Evolutionary conservation across 2,797 vertebrate species (phyloP).

Genomic region (Chanos chanos): DNA sequence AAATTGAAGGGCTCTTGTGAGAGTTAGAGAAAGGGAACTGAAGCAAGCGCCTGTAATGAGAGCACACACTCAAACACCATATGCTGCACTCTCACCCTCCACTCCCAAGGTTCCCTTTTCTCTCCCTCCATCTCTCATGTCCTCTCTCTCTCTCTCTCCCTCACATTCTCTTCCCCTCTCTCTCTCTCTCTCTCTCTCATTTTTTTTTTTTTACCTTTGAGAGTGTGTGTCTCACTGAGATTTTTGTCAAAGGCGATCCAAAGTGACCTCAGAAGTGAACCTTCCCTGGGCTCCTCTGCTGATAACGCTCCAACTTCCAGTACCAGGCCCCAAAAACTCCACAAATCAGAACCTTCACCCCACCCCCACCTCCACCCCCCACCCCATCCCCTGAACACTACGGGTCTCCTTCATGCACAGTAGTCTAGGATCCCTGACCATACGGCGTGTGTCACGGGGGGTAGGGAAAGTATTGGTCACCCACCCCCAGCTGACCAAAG

Average conservation of each 20-base stretch:
- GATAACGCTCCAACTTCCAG: constrained; percentile 63
- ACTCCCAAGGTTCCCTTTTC: constrained; percentile 66
- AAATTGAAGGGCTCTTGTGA: constrained; percentile 66
- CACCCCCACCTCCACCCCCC: background rate
- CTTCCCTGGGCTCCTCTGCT: constrained; percentile 54
- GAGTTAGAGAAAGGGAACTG: constrained; percentile 36
- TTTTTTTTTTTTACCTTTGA: constrained; percentile 61
- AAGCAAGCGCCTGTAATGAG: constrained; percentile 63
- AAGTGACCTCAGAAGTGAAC: constrained; percentile 51
- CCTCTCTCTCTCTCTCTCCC: constrained; percentile 34
- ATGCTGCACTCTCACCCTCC: constrained; percentile 61
- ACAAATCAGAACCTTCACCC: constrained; percentile 6
- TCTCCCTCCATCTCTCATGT: constrained; percentile 38
- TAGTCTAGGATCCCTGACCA: constrained; percentile 42
- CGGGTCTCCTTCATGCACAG: constrained; percentile 69
- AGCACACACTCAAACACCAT: constrained; percentile 76
- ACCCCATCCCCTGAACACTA: constrained; percentile 20
- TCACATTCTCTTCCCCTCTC: constrained; percentile 55
- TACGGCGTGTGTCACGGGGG: constrained; percentile 6
- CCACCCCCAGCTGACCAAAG: constrained; percentile 28
- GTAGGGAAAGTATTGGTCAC: constrained; percentile 37
- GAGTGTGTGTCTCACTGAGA: constrained; percentile 67
- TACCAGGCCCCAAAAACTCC: constrained; percentile 29
- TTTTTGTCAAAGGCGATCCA: constrained; percentile 72
- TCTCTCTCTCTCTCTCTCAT: constrained; percentile 33